Evolutionary conservation across 1,140 invertebrate genomes (phyloP), one percentile per base, ranked within the genome.

Genomic region (Heterodera carotae): DNA sequence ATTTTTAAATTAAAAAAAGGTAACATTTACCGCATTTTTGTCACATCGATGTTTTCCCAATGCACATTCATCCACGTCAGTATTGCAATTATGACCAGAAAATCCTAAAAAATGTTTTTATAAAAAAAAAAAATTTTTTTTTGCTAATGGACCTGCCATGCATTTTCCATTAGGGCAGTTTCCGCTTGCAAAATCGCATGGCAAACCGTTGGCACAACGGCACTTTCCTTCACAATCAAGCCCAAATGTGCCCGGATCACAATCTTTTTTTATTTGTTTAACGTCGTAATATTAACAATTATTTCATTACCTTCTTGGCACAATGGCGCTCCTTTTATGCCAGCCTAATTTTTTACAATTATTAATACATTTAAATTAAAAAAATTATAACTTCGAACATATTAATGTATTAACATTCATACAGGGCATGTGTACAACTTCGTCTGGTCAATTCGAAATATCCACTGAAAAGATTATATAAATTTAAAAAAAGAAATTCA

Each of bases 151-250:
- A 48, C 83, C 83, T 12, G 71, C 68, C 36, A 60, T 70, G 69
- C 84, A 85, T 27, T 73, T 68, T 29, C 70, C 77, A n/a, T 77
- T 80, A 27, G 84, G 33, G 72, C 85, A 86, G 53, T 70, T 84
- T 43, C 85, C 85, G 75, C 76, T 87, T 18, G 70, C 53, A 60
- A 84, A 84, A 71, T 86, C 85, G 71, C 85, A 86, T 5, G 86
- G 79, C 33, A 85, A 76, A 2, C 64, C 76, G 27, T 85, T 77
- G 39, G 81, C 83, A 76, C 85, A 86, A 53, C 81, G 64, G 75
- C 85, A 86, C 48, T 68, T 73, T 29, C 71, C 70, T 25, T 39
- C 79, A 76, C 85, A 86, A 29, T 79, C 77, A 34, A 85, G 83
- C 29, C 85, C 85, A 84, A 84, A 86, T n/a, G 68, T 80, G 25